phyloP scores from a whole-genome alignment of 2,888 invertebrate genomes.

The Acanthoscelides obtectus region DNA sequence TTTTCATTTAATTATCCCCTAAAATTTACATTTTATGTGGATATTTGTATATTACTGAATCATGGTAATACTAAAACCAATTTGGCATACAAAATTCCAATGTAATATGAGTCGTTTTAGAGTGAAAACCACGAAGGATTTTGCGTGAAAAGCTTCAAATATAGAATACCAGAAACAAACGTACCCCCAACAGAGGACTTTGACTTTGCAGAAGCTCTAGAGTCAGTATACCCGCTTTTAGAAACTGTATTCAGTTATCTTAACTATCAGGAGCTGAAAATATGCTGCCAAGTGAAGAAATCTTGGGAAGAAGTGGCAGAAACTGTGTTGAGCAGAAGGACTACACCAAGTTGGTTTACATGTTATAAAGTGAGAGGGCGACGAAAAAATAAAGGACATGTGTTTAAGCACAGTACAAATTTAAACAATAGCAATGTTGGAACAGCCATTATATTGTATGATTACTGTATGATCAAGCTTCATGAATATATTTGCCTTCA shows the following conservation, averaged over 20 bases:
- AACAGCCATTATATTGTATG: constrained; percentile 34
- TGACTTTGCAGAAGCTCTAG: constrained; percentile 32
- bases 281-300: constrained; percentile 28
- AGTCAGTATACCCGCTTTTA: constrained; percentile 35
- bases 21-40: background rate
- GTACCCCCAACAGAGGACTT: constrained; percentile 27
- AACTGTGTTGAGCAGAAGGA: constrained; percentile 27
- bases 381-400: constrained; percentile 9
- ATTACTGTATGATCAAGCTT: constrained; percentile 29
- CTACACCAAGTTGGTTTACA: constrained; percentile 33
- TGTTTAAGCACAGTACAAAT: constrained; percentile 27
- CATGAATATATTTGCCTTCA: constrained; percentile 34
- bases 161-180: constrained; percentile 7
- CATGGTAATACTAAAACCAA: background rate
- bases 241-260: constrained; percentile 35
- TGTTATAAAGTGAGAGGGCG: constrained; percentile 24
- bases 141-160: constrained; percentile 24
- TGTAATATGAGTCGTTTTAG: background rate
- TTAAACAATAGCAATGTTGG: constrained; percentile 30
- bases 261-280: constrained; percentile 31
- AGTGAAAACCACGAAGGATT: constrained; percentile 15
- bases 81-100: too few species aligned
- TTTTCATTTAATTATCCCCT: background rate
- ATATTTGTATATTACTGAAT: background rate
- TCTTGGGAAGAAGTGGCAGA: constrained; percentile 34